Conservation (phyloP, 2,113 vertebrate species). For the Zosterops pallidus region DNA sequence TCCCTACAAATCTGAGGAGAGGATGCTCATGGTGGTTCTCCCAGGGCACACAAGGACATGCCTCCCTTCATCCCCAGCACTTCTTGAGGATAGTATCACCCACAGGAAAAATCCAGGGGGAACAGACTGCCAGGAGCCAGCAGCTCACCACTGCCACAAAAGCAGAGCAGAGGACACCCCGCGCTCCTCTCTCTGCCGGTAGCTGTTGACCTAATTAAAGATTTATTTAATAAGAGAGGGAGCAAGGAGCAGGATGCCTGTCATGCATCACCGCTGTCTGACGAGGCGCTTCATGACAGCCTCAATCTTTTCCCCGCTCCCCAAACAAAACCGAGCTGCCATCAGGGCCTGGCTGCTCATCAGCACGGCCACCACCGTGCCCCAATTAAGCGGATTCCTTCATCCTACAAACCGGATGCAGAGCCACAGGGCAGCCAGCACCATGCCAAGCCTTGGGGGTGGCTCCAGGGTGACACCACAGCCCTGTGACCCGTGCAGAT, state of each 20-base stretch:
- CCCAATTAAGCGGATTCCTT: neutral
- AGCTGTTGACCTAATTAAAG: constrained; percentile 54
- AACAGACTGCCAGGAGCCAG: neutral
- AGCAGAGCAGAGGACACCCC: neutral
- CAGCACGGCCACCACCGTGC: neutral
- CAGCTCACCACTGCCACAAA: neutral
- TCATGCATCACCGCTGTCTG: neutral
- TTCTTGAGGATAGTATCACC: neutral
- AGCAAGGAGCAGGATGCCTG: constrained; percentile 5
- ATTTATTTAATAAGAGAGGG: constrained; percentile 36
- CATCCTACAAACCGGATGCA: accelerated
- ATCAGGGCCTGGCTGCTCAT: neutral
- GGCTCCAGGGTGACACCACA: accelerated
- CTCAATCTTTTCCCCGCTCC: constrained; percentile 14
- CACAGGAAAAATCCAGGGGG: neutral
- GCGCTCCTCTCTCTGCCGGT: neutral
- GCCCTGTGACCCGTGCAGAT: neutral
- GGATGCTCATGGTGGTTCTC: accelerated
- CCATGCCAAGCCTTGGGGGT: accelerated
- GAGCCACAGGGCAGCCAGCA: neutral
- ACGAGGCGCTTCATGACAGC: constrained; percentile 20
- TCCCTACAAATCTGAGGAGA: neutral
- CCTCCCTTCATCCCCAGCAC: neutral
- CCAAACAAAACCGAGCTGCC: neutral
- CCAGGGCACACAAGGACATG: neutral